These are phyloP conservation scores for Cecidostiba fungosa DNA, from an alignment of 2,888 invertebrate species.

Conservation along the genomic window DNA sequence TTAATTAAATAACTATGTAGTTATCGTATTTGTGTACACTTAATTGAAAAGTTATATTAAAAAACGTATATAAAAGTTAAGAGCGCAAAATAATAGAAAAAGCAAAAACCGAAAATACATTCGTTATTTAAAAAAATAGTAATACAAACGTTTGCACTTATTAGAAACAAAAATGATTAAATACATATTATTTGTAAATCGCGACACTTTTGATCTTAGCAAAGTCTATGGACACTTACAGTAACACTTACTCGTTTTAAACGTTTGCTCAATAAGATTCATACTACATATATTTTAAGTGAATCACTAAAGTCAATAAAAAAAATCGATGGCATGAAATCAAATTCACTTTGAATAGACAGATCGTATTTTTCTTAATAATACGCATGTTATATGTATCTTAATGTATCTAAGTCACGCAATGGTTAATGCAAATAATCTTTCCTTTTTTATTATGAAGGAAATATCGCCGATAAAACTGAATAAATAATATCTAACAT, in stretches of 20 bases:
- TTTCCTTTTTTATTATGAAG: slow-evolving; percentile 19
- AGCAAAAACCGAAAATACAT: slow-evolving; percentile 38
- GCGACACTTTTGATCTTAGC: slow-evolving; percentile 61
- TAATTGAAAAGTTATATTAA: slow-evolving; percentile 36
- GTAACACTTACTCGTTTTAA: slow-evolving; percentile 53
- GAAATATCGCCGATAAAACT: slow-evolving; percentile 35
- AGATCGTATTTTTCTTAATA: slow-evolving; percentile 29
- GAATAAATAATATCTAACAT: slow-evolving; percentile 36
- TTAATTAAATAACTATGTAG: slow-evolving; percentile 39
- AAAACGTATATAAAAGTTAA: slow-evolving; percentile 43
- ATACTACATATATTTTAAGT: slow-evolving; percentile 52
- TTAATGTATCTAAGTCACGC: slow-evolving; percentile 41
- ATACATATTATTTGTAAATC: slow-evolving; percentile 58
- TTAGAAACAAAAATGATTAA: slow-evolving; percentile 41
- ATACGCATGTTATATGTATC: slow-evolving; percentile 29
- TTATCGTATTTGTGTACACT: slow-evolving; percentile 35
- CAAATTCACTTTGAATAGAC: slow-evolving; percentile 26
- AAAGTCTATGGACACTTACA: slow-evolving; percentile 60
- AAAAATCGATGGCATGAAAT: slow-evolving; percentile 53
- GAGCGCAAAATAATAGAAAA: slow-evolving; percentile 51
- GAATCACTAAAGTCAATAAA: slow-evolving; percentile 53
- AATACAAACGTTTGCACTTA: slow-evolving; percentile 29
- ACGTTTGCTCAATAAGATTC: slow-evolving; percentile 57
- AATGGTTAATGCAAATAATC: slow-evolving; percentile 53
- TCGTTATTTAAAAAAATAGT: slow-evolving; percentile 45